Evolutionary conservation across 2,113 vertebrate species (phyloP).

Genomic region (Nannospalax galili): DNA sequence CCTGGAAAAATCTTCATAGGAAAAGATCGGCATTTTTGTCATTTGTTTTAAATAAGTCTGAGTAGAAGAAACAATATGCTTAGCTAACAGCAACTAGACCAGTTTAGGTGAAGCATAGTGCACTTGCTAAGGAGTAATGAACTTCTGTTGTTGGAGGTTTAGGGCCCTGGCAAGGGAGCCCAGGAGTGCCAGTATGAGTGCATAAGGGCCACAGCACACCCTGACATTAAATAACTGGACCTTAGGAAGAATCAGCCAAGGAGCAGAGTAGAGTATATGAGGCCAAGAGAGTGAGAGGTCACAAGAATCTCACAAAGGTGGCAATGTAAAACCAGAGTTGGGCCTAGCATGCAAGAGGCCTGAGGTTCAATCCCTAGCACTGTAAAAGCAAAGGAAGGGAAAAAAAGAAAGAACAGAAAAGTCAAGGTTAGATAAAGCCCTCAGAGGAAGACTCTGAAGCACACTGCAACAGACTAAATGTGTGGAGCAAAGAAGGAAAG

Average conservation of each 20-base stretch:
- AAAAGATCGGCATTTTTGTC: background rate
- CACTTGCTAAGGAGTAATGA: background rate
- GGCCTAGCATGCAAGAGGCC: background rate
- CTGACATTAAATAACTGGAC: background rate
- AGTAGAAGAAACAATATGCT: background rate
- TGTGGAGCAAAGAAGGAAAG: background rate
- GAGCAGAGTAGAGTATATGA: background rate
- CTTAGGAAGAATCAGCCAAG: background rate
- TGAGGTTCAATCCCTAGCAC: background rate
- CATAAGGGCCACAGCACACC: background rate
- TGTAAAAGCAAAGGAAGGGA: background rate
- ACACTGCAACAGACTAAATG: background rate
- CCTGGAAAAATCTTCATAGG: background rate
- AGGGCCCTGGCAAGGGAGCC: background rate
- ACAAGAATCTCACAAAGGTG: background rate
- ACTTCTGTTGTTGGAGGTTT: background rate
- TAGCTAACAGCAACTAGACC: background rate
- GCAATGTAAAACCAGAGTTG: background rate
- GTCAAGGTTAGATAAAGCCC: background rate
- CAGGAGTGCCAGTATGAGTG: background rate
- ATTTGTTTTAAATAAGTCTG: too few relatives aligned
- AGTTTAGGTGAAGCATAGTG: background rate
- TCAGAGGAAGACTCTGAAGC: background rate
- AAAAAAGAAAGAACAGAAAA: too few relatives aligned
- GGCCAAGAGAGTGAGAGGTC: background rate